These are phyloP conservation scores for Urocyon cinereoargenteus DNA, from an alignment of 2,797 vertebrate genomes.

Conservation along the genomic window DNA sequence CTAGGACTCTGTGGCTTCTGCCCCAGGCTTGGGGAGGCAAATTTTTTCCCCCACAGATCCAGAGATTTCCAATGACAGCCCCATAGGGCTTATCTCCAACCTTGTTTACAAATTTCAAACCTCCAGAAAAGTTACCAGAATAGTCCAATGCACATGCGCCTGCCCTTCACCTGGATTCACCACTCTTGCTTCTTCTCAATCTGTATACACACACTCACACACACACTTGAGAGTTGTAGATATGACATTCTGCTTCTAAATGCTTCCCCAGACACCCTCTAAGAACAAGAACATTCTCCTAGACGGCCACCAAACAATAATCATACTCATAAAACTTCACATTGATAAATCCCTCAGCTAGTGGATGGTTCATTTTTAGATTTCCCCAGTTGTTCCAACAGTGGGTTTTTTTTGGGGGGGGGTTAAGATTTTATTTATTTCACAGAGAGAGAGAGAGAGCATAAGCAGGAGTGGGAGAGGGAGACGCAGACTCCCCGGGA, in stretches of 20 bases:
- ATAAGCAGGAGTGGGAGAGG: no score
- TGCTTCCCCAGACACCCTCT: neutral
- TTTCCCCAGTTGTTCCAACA: neutral
- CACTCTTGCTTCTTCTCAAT: neutral
- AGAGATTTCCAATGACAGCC: neutral
- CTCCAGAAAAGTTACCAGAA: neutral
- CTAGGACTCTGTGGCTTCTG: neutral
- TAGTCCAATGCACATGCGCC: neutral
- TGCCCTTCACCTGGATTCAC: neutral
- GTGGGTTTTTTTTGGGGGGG: neutral
- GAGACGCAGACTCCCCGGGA: no score
- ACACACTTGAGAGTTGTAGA: neutral
- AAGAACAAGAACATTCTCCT: neutral
- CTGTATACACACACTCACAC: neutral
- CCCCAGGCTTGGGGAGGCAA: neutral
- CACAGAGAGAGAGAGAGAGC: no score
- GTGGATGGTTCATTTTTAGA: no score
- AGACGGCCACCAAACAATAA: neutral
- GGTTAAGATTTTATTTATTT: no score
- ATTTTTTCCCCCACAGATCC: neutral
- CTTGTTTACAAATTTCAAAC: neutral
- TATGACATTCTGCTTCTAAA: neutral
- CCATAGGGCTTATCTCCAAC: neutral
- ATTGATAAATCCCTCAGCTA: neutral
- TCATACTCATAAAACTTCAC: neutral